Evolutionary conservation across 2,888 invertebrate species (phyloP), one percentile per base, ranked within the genome.

Genomic region (Lasioglossum pauxillum): DNA sequence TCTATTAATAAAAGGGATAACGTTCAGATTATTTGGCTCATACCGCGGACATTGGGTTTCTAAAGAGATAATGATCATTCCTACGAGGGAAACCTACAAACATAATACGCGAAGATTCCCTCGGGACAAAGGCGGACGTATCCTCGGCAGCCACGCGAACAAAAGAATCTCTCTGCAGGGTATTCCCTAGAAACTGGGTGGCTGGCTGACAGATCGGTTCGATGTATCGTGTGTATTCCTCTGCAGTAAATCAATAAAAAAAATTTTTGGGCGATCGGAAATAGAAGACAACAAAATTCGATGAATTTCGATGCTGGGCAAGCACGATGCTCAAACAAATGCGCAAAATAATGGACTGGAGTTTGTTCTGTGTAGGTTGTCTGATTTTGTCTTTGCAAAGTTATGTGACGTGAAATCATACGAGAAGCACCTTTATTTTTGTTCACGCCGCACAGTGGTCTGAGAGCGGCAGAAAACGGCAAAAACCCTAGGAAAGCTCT

Each of bases 61-160:
- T 92, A 93, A 94, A 93, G 92, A 93, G 94, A 94, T 94, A 93
- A 94, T 92, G 92, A 94, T 94, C 93, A 92, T 90, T 91, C 90
- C 87, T 91, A 83, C 84, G 92, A 90, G 90, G 92, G 90, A 88
- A 88, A 91, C 89, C 82, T 88, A 74, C 91, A 90, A 93, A 93
- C 89, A 92, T 93, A 93, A 94, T 94, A 93, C 91, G 89, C 88
- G 91, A 90, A 89, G 91, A 92, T 93, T 94, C 94, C 92, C 94
- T 86, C 60, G 94, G 90, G 94, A 94, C 86, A 46, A 87, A 78
- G 89, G 85, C 83, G 89, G 79, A 90, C 81, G 83, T 78, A 91
- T 92, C 89, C 88, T 91, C 85, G 90, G 84, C 83, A 86, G 71
- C 82, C 85, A 81, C 46, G 88, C 82, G 92, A 89, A 93, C 92